Evolutionary conservation across 92 coral and sea anemone species (phyloP), one percentile per base, ranked within the genome.

Genomic region (Palythoa grandiflora): DNA sequence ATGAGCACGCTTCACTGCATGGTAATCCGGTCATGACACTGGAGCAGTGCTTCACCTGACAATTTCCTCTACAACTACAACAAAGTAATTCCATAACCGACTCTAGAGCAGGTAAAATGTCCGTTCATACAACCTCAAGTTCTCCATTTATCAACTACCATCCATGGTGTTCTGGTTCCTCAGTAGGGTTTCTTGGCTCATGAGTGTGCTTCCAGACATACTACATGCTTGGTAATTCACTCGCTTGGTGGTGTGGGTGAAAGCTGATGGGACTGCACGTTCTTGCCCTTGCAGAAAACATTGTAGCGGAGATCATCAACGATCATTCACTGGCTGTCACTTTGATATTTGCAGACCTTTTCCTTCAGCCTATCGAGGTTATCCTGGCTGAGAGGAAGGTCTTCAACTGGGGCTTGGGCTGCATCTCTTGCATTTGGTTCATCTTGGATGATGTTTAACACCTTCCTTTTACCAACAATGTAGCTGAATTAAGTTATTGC

Each of bases 211-310:
- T 92, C 93, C 95, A 92, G 72, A 87, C n/a, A n/a, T n/a, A n/a
- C n/a, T 68, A 71, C 83, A 71, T 7, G 89, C 89, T 54, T 92
- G 93, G 84, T 86, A 89, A 79, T 92, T 92, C 63, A 89, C 95
- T 47, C 91, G 90, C 78, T 74, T 89, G 52, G 89, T 83, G 38
- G 88, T 87, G 51, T 76, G 73, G 80, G 93, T 86, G 44, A 93
- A 91, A 19, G 95, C n/a, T n/a, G 92, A 11, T 87, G 92, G 61
- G 94, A 89, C 92, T 91, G 94, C 71, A 88, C 75, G 80, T 63
- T 88, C 66, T 89, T 73, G 86, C 87, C 79, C 66, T 85, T 83
- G 85, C 91, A 92, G 60, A 92, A 89, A 47, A 83, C 75, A 59
- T 44, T 86, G 89, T 70, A 89, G 44, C 91, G 59, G 8, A 86